Percentiles rank a stretch among this genome's conserved stretches.
phyloP scores from a whole-genome alignment of 1,140 invertebrate species.

The Proctacanthus coquilletti region DNA sequence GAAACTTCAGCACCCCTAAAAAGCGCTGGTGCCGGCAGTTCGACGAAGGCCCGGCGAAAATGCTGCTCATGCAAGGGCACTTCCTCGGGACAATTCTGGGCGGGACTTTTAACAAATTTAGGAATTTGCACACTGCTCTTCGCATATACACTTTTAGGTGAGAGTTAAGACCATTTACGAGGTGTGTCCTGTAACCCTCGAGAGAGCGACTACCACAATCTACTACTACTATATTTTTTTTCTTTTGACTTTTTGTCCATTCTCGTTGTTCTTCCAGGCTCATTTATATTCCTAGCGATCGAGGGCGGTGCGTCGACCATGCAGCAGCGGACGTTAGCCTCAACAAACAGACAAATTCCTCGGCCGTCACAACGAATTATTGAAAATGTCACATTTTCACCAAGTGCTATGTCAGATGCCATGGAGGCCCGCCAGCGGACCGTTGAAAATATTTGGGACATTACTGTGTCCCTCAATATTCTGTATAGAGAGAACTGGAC shows the following conservation, averaged over 20 bases:
- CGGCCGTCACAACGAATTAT: constrained; percentile 9
- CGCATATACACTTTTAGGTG: constrained; percentile 67
- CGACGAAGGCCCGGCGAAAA: constrained; percentile 12
- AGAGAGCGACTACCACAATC: no score
- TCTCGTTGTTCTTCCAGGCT: constrained; percentile 44
- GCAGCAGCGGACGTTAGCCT: constrained; percentile 47
- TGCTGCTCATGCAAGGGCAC: constrained; percentile 12
- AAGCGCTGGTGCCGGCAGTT: constrained; percentile 1
- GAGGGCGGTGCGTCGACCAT: constrained; percentile 55
- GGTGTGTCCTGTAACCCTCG: no score
- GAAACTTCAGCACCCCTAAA: no score
- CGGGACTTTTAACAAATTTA: constrained; percentile 67
- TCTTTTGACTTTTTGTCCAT: no score
- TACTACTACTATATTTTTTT: no score
- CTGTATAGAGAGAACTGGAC: constrained; percentile 93
- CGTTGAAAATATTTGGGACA: constrained; percentile 85
- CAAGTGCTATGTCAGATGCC: constrained; percentile 14
- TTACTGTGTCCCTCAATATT: constrained; percentile 84
- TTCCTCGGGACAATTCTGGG: constrained; percentile 14
- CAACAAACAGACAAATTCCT: constrained; percentile 28
- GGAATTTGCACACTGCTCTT: constrained; percentile 76
- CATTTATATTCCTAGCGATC: constrained; percentile 82
- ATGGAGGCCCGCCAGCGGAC: constrained; percentile 46
- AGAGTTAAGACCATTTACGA: constrained; percentile 10
- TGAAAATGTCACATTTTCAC: constrained; percentile 16